A percentile compares a stretch with the other conserved stretches of the same genome.
Evolutionary conservation across 2,113 vertebrate genomes (phyloP).

Genomic region (Dicerorhinus sumatrensis): DNA sequence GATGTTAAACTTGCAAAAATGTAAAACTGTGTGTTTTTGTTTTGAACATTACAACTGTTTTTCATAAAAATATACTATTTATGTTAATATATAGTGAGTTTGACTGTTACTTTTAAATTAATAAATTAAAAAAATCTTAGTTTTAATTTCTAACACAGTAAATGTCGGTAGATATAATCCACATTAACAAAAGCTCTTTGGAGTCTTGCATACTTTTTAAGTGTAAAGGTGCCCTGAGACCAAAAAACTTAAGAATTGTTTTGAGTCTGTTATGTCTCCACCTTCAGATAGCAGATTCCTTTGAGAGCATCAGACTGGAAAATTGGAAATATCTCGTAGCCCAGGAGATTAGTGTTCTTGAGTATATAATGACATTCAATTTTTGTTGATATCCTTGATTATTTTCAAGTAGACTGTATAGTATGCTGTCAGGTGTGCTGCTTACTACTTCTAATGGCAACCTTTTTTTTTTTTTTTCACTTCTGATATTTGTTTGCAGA

Average conservation of each 20-base stretch:
- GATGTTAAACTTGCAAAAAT: background rate
- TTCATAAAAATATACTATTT: constrained; percentile 11
- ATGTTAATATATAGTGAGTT: background rate
- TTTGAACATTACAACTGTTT: background rate
- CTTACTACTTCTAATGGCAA: background rate
- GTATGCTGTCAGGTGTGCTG: background rate
- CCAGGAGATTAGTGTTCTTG: constrained; percentile 3
- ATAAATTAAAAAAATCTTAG: background rate
- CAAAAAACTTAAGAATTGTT: background rate
- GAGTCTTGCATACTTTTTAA: background rate
- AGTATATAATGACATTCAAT: background rate
- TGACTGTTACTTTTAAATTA: constrained; percentile 2
- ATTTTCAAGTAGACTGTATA: background rate
- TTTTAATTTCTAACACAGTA: constrained; percentile 35
- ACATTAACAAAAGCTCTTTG: background rate
- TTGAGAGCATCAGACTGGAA: constrained; percentile 39
- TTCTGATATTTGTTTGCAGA: background rate
- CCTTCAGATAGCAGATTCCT: background rate
- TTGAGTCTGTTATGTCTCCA: background rate
- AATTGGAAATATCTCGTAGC: constrained; percentile 26
- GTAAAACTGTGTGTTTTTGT: background rate
- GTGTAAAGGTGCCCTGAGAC: background rate
- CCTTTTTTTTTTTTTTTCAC: background rate
- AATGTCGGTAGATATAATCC: background rate
- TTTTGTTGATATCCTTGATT: constrained; percentile 47